Base-by-base conservation (phyloP, 2,113 vertebrate species). In the Dicaeum eximium region DNA sequence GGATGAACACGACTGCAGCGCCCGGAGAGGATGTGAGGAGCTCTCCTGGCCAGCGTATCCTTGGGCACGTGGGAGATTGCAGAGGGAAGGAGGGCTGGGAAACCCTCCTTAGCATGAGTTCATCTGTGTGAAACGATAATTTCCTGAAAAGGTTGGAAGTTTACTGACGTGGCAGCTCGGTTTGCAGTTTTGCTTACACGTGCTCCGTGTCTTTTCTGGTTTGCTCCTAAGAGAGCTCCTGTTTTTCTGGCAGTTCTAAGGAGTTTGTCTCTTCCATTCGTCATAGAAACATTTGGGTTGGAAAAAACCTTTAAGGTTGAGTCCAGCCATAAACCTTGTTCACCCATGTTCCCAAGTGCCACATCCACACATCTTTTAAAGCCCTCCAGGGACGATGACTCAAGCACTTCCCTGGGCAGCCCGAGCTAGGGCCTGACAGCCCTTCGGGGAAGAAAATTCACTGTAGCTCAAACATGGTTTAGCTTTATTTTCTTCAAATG, bases 11-110 rank as follows among this genome's bases (percentile, higher is more conserved):
- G 7, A 99, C 99, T 27, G 99, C 98, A 21, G 97, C 98, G 21
- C 99, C 99, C 0, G 99, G 98, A 47, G 98, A 99, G 0, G 98
- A 99, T 3, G 98, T 99, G 93, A 98, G 90, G 88, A 98, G 97
- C 37, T 99, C 98, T 45, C 97, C 97, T 51, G 98, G 98, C 37
- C 99, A 99, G 80, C 97, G 99, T 99, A 99, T 99, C 99, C 99
- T 99, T 98, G 45, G 33, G 37, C n/a, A 45, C 0, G 1, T 4
- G 45, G 25, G 42, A 66, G 14, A 17, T 10, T 19, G 40, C 23
- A 47, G 48, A 54, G 35, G 19, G 4, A 54, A 42, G 10, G 33
- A 5, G 15, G n/a, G 1, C 1, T 37, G 60, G 37, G 45, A 51
- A 85, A 11, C 15, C 25, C 56, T 33, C 38, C 38, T 38, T 15